Evolutionary conservation across 2,797 vertebrate species (phyloP), one percentile per base, ranked within the genome.

Genomic region (Xiphorhynchus erythropygius): DNA sequence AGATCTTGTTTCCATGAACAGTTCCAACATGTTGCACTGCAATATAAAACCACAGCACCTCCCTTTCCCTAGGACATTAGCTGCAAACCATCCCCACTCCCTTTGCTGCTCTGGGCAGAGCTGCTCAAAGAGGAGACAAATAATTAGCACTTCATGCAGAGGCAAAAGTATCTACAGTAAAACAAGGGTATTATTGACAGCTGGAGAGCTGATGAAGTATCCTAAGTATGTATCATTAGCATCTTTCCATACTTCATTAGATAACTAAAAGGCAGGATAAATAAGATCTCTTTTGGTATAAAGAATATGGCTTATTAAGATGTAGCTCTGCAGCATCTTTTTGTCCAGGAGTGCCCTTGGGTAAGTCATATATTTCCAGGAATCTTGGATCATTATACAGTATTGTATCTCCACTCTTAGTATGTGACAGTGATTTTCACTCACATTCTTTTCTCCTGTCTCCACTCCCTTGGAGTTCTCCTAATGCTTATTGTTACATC

Each of bases 211-310:
- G 69, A 78, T 91, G 84, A 76, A 81, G 67, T 89, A 37, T 83
- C 67, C 60, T 82, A 76, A 84, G 62, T 55, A 60, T 42, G 32
- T 81, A 32, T 93, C 74, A 49, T 96, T 86, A 96, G 55, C 76
- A 83, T 95, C 74, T 84, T 83, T 47, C 83, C 74, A 46, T 91
- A 70, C 70, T 78, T 92, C 63, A 67, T 94, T 95, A 94, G 70
- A 56, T 63, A 93, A 73, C 89, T 96, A 86, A 94, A 91, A 75
- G 52, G 89, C 76, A 63, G 80, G 77, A 53, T 84, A 86, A 90
- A 60, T 88, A 88, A 90, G 74, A 56, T 86, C 63, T 89, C 60
- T 49, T 68, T 64, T 77, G 18, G 19, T 56, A 5, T 67, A 83
- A 82, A 49, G 73, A 86, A 49, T 60, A 17, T 2, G 10, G n/a